phyloP scores from a whole-genome alignment of 1,140 invertebrate genomes.

The Andricus grossulariae region DNA sequence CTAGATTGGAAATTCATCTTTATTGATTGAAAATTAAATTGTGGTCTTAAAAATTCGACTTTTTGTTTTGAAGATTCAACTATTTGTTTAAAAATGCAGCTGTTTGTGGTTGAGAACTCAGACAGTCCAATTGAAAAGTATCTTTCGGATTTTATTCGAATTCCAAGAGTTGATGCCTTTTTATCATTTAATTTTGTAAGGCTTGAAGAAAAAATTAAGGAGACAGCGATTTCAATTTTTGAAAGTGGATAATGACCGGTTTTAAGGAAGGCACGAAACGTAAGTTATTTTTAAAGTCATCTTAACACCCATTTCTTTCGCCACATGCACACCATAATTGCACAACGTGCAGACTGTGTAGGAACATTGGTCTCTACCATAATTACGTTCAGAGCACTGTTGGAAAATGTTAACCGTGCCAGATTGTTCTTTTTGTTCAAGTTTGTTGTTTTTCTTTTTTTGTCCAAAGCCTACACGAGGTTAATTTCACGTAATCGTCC shows the following conservation, averaged over 20 bases:
- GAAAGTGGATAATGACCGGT: conserved; percentile 25
- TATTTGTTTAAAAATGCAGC: too few species aligned
- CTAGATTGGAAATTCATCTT: too few species aligned
- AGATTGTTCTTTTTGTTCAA: conserved; percentile 26
- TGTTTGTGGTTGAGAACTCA: too few species aligned
- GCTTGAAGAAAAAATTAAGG: not conserved
- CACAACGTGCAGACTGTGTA: conserved; percentile 20
- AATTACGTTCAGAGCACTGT: not conserved
- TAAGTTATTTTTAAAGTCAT: conserved; percentile 28
- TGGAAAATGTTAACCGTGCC: conserved; percentile 28
- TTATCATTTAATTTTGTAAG: not conserved
- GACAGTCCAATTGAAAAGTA: too few species aligned
- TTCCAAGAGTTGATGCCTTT: not conserved
- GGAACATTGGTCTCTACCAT: conserved; percentile 20
- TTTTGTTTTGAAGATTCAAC: too few species aligned
- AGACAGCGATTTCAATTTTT: conserved; percentile 21
- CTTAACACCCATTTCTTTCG: conserved; percentile 30
- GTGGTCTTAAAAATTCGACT: too few species aligned
- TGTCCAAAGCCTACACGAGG: conserved; percentile 1
- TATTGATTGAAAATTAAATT: too few species aligned
- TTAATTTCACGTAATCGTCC: conserved; percentile 14
- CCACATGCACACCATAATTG: conserved; percentile 28
- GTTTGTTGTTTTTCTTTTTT: conserved; percentile 5
- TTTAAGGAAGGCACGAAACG: conserved; percentile 12
- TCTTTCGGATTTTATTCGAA: not conserved